Conservation (phyloP, 1,140 invertebrate genomes). For the Oncopodura yosiiana region DNA sequence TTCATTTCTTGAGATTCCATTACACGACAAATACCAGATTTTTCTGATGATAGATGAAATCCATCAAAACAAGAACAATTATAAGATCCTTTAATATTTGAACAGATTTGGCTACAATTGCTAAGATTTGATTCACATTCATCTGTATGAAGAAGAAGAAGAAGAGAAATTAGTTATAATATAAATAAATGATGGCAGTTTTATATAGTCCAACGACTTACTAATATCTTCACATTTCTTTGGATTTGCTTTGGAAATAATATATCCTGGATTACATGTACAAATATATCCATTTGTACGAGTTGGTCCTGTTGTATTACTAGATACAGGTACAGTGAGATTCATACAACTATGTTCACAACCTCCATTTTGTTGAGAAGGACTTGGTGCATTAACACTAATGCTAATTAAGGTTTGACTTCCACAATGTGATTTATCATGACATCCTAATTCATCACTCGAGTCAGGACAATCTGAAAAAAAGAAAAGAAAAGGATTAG, state of each 20-base stretch:
- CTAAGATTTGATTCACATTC: conserved; percentile 75
- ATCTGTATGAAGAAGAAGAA: conserved; percentile 82
- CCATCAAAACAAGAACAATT: conserved; percentile 76
- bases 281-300: conserved; percentile 77
- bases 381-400: too few species aligned
- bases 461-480: conserved; percentile 30
- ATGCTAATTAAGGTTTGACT: too few species aligned
- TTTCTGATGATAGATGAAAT: conserved; percentile 60
- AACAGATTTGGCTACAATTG: conserved; percentile 83
- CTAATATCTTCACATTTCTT: conserved; percentile 59
- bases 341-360: conserved; percentile 87
- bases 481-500: too few species aligned
- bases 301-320: too few species aligned
- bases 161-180: conserved; percentile 30
- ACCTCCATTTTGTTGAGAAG: conserved; percentile 64
- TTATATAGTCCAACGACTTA: too few species aligned
- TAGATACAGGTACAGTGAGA: too few species aligned
- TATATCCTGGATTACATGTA: conserved; percentile 58
- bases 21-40: conserved; percentile 71
- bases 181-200: not conserved
- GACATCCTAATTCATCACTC: conserved; percentile 71
- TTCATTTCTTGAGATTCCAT: conserved; percentile 38
- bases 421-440: conserved; percentile 56
- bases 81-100: conserved; percentile 83
- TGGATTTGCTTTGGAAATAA: conserved; percentile 50